phyloP scores from a whole-genome alignment of 37 sponge, comb jelly and placozoan genomes.

The Trichoplax adhaerens region DNA sequence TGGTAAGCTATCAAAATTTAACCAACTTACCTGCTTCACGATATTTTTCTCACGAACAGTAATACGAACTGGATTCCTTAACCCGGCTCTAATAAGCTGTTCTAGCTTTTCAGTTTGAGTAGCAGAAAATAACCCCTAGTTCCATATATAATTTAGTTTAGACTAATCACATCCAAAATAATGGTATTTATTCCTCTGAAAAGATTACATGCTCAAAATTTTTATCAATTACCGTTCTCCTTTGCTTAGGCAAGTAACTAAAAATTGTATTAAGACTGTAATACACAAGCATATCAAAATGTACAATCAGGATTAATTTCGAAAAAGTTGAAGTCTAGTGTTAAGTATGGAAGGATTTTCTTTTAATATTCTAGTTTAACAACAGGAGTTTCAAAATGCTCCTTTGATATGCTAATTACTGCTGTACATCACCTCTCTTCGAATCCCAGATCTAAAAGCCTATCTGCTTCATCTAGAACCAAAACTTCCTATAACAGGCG shows the following conservation, averaged over 20 bases:
- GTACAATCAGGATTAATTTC: background rate
- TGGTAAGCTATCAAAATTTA: background rate
- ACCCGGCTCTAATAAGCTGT: slow-evolving; percentile 70
- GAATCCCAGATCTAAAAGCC: slow-evolving; percentile 85
- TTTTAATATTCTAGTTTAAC: background rate
- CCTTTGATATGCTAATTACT: slow-evolving; percentile 6
- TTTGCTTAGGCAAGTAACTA: slow-evolving; percentile 76
- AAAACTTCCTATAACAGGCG: slow-evolving; percentile 46
- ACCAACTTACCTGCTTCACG: slow-evolving; percentile 4
- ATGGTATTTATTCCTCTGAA: background rate
- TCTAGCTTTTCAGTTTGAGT: slow-evolving; percentile 75
- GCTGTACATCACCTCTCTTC: slow-evolving; percentile 18
- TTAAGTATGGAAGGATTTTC: background rate
- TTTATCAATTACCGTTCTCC: slow-evolving; percentile 38
- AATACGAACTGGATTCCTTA: slow-evolving; percentile 77
- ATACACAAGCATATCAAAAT: too few relatives aligned
- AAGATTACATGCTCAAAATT: background rate
- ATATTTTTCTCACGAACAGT: slow-evolving; percentile 33
- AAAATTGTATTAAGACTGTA: slow-evolving; percentile 51
- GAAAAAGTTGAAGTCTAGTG: background rate
- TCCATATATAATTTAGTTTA: background rate
- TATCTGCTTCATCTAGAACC: slow-evolving; percentile 92
- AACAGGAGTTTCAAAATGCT: background rate
- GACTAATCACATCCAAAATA: background rate
- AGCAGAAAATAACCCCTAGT: slow-evolving; percentile 85